These are phyloP conservation scores for Anneissia japonica DNA, from an alignment of 35 echinoderm and acorn worm species.

Conservation along the genomic window DNA sequence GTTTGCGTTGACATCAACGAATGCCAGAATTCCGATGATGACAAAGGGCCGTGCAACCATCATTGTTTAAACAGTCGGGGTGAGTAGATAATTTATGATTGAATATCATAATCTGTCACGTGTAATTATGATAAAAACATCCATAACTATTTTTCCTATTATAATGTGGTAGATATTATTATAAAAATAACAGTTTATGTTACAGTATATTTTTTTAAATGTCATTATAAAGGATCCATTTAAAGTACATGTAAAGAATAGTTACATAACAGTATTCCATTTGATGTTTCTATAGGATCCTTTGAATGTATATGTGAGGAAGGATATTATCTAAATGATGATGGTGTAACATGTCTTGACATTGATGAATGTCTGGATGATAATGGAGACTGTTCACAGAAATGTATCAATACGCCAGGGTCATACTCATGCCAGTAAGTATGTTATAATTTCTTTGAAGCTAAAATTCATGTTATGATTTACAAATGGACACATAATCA, in stretches of 20 bases:
- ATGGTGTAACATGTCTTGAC: constrained; percentile 37
- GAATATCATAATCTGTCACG: no score
- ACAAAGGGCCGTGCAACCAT: constrained; percentile 77
- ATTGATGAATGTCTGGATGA: constrained; percentile 81
- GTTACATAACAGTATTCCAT: no score
- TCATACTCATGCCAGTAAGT: constrained; percentile 38
- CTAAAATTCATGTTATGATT: no score
- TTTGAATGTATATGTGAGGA: constrained; percentile 75
- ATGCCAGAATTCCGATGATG: constrained; percentile 45
- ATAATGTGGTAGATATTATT: not conserved
- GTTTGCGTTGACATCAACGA: constrained; percentile 92
- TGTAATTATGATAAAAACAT: not conserved
- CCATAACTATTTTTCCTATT: not conserved
- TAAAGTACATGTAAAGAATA: no score
- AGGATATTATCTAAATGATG: constrained; percentile 68
- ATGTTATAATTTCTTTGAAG: no score
- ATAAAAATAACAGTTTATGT: not conserved
- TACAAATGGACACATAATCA: no score
- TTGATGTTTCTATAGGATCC: constrained; percentile 57
- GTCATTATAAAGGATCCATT: no score
- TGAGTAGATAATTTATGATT: constrained; percentile 18
- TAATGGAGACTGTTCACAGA: constrained; percentile 65
- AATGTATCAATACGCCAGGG: constrained; percentile 64
- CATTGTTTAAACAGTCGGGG: constrained; percentile 65
- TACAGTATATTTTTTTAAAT: not conserved